Evolutionary conservation across 1,140 invertebrate genomes (phyloP).

Genomic region (Caerostris darwini): DNA sequence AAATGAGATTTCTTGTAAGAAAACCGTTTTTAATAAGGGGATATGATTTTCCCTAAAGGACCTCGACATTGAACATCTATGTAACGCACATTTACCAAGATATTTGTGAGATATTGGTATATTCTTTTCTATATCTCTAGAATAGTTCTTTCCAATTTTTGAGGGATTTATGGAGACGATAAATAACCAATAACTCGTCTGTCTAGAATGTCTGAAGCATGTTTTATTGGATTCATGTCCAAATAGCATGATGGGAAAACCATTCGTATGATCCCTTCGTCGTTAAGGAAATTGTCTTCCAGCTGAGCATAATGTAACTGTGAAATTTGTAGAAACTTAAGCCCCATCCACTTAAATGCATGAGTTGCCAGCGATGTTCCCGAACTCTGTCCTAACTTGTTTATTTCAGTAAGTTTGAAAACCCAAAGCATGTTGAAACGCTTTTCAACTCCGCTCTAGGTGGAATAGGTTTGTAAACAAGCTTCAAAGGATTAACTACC

Average conservation of each 20-base stretch:
- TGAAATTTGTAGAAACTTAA: too few relatives aligned
- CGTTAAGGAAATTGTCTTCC: neutral
- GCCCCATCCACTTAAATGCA: too few relatives aligned
- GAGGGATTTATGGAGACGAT: neutral
- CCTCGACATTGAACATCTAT: neutral
- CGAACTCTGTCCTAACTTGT: too few relatives aligned
- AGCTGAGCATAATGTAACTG: neutral
- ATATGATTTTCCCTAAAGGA: neutral
- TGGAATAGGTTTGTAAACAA: too few relatives aligned
- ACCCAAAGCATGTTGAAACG: too few relatives aligned
- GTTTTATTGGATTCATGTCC: neutral
- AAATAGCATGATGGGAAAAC: neutral
- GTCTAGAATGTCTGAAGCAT: neutral
- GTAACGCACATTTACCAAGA: neutral
- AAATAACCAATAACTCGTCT: neutral
- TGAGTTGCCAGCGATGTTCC: too few relatives aligned
- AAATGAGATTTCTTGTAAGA: neutral
- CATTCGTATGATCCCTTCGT: neutral
- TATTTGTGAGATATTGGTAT: neutral
- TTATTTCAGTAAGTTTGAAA: too few relatives aligned
- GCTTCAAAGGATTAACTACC: too few relatives aligned
- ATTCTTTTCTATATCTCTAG: neutral
- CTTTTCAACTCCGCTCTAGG: too few relatives aligned
- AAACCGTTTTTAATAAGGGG: neutral
- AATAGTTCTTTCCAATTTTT: neutral